These are phyloP conservation scores for Otolemur crassicaudatus DNA, from an alignment of 2,797 vertebrate species.

Conservation along the genomic window DNA sequence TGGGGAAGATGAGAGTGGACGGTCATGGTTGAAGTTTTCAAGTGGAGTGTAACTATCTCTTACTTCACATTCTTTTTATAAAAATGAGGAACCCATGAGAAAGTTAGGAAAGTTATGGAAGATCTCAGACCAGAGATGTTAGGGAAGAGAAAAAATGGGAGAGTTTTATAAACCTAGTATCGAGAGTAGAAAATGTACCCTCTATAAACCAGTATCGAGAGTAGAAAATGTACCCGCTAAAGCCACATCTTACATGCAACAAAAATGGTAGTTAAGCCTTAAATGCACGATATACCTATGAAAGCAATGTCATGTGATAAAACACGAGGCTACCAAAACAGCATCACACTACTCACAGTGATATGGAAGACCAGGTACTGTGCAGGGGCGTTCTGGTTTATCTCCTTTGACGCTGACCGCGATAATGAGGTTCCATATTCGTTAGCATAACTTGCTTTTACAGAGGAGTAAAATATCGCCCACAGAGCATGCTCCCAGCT, in stretches of 20 bases:
- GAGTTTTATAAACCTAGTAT: background rate
- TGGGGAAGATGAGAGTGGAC: slow-evolving; percentile 79
- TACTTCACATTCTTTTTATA: background rate
- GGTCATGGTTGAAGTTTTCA: slow-evolving; percentile 77
- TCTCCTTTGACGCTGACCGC: background rate
- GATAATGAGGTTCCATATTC: background rate
- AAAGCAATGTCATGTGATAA: background rate
- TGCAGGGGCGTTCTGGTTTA: background rate
- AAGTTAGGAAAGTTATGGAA: background rate
- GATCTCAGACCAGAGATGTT: background rate
- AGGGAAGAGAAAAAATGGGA: background rate
- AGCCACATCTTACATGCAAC: background rate
- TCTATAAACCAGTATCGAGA: background rate
- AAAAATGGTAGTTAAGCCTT: background rate
- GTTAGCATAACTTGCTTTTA: background rate
- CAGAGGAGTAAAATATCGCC: background rate
- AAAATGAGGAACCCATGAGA: background rate
- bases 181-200: no score
- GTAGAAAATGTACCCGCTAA: background rate
- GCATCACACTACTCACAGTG: background rate
- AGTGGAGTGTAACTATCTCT: slow-evolving; percentile 69
- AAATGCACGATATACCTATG: background rate
- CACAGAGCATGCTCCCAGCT: background rate
- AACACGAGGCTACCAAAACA: background rate
- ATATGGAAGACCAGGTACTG: accelerated